Base-by-base conservation (phyloP, 2,888 invertebrate genomes). In the Spodoptera exigua region DNA sequence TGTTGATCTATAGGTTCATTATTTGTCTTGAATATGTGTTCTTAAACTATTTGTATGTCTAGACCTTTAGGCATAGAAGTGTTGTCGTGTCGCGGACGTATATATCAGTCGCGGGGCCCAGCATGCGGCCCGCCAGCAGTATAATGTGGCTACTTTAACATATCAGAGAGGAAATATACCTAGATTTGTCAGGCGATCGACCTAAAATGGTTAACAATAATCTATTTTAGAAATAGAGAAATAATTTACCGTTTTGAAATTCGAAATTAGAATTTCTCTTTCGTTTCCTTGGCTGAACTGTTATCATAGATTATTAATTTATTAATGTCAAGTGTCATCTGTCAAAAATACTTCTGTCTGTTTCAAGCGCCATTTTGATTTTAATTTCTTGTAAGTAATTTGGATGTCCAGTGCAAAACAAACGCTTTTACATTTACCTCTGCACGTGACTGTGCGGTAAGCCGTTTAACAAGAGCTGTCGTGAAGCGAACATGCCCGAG, bases 161-260 rank as follows among this genome's bases (percentile, higher is more conserved):
- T 74, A 71, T 71, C 70, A 66, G 47, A 46, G 54, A 66, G 66
- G 47, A 70, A 78, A 78, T 76, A 78, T 76, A 78, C 68, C 74
- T 71, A 78, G 78, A 70, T 66, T 78, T 68, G 78, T 77, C 78
- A 77, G 78, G 76, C 78, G 76, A 78, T 78, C 61, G 53, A 39
- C 60, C 78, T 74, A 64, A 67, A 76, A 57, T 46, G 39, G 27
- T 35, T 60, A 16, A 16, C 35, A 36, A 43, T 39, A 41, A 13
- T 36, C 18, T 3, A 43, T 65, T 65, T 34, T 45, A 41, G 46
- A 47, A 55, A 55, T 37, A 35, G 27, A 27, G 7, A 27, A 27
- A 27, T 27, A 27, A 27, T 27, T 27, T 9, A 27, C 27, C 27
- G 27, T 27, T 27, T 27, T 7, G 27, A 9, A 27, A 27, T 27